A percentile compares a stretch with the other conserved stretches of the same genome.
These are phyloP conservation scores for Heteromurus nitidus DNA, from an alignment of 2,888 invertebrate genomes.

Conservation along the genomic window DNA sequence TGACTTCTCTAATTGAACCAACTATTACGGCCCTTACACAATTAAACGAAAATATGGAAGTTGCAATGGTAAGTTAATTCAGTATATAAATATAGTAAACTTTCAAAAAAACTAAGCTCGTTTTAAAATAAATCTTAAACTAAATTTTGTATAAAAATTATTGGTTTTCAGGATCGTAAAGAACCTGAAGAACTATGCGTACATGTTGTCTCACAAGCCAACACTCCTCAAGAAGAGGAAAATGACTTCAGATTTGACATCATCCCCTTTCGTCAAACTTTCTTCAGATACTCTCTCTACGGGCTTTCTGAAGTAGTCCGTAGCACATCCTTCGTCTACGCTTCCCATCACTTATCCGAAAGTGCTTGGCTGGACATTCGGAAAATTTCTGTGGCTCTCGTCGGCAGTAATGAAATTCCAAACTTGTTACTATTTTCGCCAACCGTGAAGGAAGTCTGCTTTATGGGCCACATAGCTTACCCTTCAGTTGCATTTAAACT, in stretches of 20 bases:
- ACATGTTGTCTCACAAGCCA: constrained; percentile 19
- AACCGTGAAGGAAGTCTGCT: constrained; percentile 30
- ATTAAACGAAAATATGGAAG: too few relatives aligned
- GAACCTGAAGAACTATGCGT: constrained; percentile 50
- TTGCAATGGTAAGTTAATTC: too few relatives aligned
- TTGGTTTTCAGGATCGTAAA: too few relatives aligned
- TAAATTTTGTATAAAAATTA: too few relatives aligned
- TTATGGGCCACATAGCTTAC: constrained; percentile 46
- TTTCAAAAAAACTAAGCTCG: too few relatives aligned
- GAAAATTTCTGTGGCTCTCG: constrained; percentile 35
- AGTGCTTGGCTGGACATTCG: constrained; percentile 32
- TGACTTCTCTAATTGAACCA: too few relatives aligned
- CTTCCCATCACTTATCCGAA: constrained; percentile 37
- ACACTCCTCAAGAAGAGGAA: not conserved
- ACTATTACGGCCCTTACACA: too few relatives aligned
- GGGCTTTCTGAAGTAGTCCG: constrained; percentile 42
- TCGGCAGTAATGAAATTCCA: constrained; percentile 32
- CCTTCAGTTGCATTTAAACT: constrained; percentile 32
- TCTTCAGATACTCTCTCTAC: constrained; percentile 43
- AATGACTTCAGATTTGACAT: constrained; percentile 6
- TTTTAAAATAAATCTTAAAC: too few relatives aligned
- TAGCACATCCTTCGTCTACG: constrained; percentile 35
- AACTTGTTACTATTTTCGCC: constrained; percentile 32
- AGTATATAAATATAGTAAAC: too few relatives aligned
- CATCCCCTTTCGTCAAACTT: constrained; percentile 42